Percentiles rank a stretch among this genome's conserved stretches.
phyloP scores from a whole-genome alignment of 92 coral and sea anemone genomes.

The Phenganax stokvisi region DNA sequence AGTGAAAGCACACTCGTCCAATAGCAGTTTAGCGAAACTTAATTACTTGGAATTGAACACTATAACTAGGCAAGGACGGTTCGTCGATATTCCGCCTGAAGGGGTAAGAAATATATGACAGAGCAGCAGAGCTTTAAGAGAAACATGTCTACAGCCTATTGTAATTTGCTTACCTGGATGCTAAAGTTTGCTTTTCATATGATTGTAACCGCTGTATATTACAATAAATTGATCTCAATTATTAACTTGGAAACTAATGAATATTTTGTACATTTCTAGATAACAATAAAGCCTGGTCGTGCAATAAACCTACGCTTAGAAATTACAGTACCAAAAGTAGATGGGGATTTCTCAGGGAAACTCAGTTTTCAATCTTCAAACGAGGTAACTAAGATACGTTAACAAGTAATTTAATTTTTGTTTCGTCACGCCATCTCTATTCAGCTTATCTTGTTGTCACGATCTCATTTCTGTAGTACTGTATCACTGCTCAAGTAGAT shows the following conservation, averaged over 20 bases:
- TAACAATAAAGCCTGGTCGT: slow-evolving; percentile 67
- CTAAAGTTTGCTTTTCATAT: no score
- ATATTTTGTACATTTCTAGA: slow-evolving; percentile 21
- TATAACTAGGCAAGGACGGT: slow-evolving; percentile 49
- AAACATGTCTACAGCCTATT: no score
- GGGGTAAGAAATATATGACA: slow-evolving; percentile 3
- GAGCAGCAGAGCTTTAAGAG: no score
- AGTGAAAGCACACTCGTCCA: slow-evolving; percentile 59
- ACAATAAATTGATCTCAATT: neutral
- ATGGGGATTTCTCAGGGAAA: slow-evolving; percentile 71
- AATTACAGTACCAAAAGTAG: slow-evolving; percentile 64
- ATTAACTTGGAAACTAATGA: neutral
- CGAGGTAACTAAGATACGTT: slow-evolving; percentile 55
- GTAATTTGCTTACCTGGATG: no score
- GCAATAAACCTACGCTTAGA: slow-evolving; percentile 62
- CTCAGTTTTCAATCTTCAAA: slow-evolving; percentile 69
- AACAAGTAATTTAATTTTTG: neutral
- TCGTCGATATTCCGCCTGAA: slow-evolving; percentile 22
- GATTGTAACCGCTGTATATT: neutral
- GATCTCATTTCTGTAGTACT: no score
- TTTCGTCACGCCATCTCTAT: neutral
- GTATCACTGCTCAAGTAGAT: no score
- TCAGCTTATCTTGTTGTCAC: no score
- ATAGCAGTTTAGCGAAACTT: slow-evolving; percentile 57
- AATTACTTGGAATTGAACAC: slow-evolving; percentile 53